Evolutionary conservation across 1,140 invertebrate species (phyloP), one percentile per base, ranked within the genome.

Genomic region (Eciton burchellii): DNA sequence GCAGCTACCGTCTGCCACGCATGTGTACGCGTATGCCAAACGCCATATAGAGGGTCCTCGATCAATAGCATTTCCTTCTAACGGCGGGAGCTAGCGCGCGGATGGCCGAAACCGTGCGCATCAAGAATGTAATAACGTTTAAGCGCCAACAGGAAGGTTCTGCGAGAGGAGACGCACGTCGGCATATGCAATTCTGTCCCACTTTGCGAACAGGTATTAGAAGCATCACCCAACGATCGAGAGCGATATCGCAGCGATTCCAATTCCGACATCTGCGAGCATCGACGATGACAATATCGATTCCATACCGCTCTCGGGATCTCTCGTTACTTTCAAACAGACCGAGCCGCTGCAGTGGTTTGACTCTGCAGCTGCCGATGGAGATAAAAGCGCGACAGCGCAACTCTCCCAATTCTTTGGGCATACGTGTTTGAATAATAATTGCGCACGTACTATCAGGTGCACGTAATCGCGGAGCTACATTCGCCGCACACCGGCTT

Each of bases 11-110:
- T 49, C 19, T 6, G 73, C 14, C 19, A 65, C 19, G 19, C 26
- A 49, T 54, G 29, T 76, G 29, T 65, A 41, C 14, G 35, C 26
- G 4, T 19, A 41, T 65, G 29, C 43, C 59, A 74, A 74, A 52
- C 14, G 4, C 9, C 63, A 12, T 49, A 6, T 29, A 9, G 2
- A 74, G 19, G 1, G 8, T 29, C 12, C 21, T n/a, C 29, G 47
- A 65, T 65, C 73, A 76, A 76, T 76, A 76, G 47, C 16, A 41
- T 54, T 76, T 65, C 14, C 19, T 76, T 65, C 52, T 41, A 65
- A 14, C 5, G 2, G 12, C 43, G 43, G 1, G 11, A 21, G 6
- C 14, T 60, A 8, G 35, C 35, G 6, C 11, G 11, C 11, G 2
- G 41, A 3, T 19, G 52, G 41, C 12, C 1, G 9, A 76, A 49